These are phyloP conservation scores for Idris sp. DNA, from an alignment of 1,140 invertebrate species.

Conservation along the genomic window DNA sequence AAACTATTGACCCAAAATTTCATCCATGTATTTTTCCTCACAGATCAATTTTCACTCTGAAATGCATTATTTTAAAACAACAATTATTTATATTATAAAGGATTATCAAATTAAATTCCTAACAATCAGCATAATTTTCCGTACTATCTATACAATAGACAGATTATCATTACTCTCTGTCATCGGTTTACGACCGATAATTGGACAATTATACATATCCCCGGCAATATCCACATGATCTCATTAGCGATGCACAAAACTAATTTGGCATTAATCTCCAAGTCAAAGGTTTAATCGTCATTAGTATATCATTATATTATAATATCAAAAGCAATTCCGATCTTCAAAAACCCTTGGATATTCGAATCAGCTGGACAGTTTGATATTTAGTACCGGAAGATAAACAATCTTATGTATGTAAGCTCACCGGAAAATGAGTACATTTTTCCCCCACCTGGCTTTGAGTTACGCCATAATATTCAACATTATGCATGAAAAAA, in stretches of 20 bases:
- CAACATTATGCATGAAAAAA: constrained; percentile 59
- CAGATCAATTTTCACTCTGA: too few relatives aligned
- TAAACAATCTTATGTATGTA: constrained; percentile 17
- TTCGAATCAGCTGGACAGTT: constrained; percentile 11
- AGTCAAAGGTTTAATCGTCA: constrained; percentile 36
- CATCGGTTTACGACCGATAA: constrained; percentile 50
- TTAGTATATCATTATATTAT: constrained; percentile 18
- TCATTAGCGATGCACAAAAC: constrained; percentile 49
- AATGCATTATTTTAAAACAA: not conserved
- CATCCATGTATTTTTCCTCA: too few relatives aligned
- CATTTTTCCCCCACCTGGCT: constrained; percentile 30
- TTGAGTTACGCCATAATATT: constrained; percentile 18
- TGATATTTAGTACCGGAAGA: constrained; percentile 27
- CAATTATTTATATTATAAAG: constrained; percentile 20
- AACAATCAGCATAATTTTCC: constrained; percentile 29
- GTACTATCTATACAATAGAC: constrained; percentile 27
- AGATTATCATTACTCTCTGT: constrained; percentile 56
- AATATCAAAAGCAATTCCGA: too few relatives aligned
- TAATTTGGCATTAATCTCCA: constrained; percentile 46
- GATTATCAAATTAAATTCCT: not conserved
- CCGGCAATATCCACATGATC: constrained; percentile 21
- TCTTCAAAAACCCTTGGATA: too few relatives aligned
- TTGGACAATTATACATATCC: constrained; percentile 45
- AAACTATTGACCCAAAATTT: too few relatives aligned
- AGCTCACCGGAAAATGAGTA: constrained; percentile 23